These are phyloP conservation scores for Trypoxylon attenuatum DNA, from an alignment of 2,888 invertebrate genomes.

Conservation along the genomic window DNA sequence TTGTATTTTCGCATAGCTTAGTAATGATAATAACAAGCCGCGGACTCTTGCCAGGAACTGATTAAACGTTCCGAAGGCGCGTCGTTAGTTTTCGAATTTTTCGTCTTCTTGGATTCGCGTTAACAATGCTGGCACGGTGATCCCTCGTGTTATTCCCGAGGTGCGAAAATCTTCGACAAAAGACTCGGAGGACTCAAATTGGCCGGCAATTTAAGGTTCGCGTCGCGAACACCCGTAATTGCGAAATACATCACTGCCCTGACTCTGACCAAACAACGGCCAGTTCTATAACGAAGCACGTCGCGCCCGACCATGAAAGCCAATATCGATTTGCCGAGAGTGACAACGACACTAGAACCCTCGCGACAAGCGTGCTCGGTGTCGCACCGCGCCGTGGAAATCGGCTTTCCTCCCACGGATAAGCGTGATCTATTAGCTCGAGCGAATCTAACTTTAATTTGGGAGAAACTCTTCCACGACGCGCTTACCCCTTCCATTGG, in stretches of 20 bases:
- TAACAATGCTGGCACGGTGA: too few relatives aligned
- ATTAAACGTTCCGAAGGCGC: not conserved
- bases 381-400: conserved; percentile 56
- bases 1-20: conserved; percentile 51
- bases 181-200: not conserved
- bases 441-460: too few relatives aligned
- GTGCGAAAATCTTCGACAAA: too few relatives aligned
- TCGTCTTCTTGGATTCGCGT: too few relatives aligned
- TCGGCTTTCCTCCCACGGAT: conserved; percentile 60
- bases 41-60: conserved; percentile 12
- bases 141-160: too few relatives aligned
- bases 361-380: not conserved
- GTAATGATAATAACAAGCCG: conserved; percentile 28
- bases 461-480: too few relatives aligned
- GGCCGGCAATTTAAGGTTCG: not conserved
- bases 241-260: not conserved
- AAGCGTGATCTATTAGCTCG: too few relatives aligned
- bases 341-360: conserved; percentile 45
- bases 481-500: too few relatives aligned
- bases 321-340: conserved; percentile 43
- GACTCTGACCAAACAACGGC: not conserved
- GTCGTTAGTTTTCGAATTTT: too few relatives aligned
- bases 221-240: not conserved
- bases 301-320: not conserved
- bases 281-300: not conserved